These are phyloP conservation scores for Notechis scutatus DNA, from an alignment of 2,113 vertebrate genomes.

Conservation along the genomic window DNA sequence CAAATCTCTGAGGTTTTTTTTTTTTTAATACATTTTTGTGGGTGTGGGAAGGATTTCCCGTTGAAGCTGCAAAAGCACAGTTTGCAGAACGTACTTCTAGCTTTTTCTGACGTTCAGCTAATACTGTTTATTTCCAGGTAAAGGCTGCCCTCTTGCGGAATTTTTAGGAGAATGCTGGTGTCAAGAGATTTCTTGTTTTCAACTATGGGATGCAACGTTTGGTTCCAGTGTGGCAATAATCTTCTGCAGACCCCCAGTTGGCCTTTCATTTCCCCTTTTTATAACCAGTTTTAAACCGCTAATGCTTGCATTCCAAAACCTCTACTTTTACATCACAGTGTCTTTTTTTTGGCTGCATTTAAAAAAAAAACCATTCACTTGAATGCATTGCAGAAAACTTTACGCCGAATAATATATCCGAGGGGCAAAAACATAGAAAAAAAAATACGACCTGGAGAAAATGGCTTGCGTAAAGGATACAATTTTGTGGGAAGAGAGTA, in stretches of 20 bases:
- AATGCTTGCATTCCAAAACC: neutral
- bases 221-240: neutral
- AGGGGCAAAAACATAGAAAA: neutral
- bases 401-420: neutral
- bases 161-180: neutral
- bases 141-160: constrained; percentile 1
- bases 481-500: neutral
- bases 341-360: neutral
- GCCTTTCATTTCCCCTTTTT: neutral
- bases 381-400: neutral
- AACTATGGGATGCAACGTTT: too few relatives aligned
- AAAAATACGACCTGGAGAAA: neutral
- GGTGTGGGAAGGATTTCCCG: neutral
- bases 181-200: neutral
- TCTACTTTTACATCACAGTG: neutral
- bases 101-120: neutral
- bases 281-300: neutral
- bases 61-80: neutral
- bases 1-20: neutral
- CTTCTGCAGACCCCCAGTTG: too few relatives aligned
- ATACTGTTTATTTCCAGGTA: neutral
- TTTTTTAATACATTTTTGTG: neutral
- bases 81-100: neutral
- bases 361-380: neutral
- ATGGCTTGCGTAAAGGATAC: neutral